Evolutionary conservation across 2,797 vertebrate species (phyloP).

Genomic region (Podargus strigoides): DNA sequence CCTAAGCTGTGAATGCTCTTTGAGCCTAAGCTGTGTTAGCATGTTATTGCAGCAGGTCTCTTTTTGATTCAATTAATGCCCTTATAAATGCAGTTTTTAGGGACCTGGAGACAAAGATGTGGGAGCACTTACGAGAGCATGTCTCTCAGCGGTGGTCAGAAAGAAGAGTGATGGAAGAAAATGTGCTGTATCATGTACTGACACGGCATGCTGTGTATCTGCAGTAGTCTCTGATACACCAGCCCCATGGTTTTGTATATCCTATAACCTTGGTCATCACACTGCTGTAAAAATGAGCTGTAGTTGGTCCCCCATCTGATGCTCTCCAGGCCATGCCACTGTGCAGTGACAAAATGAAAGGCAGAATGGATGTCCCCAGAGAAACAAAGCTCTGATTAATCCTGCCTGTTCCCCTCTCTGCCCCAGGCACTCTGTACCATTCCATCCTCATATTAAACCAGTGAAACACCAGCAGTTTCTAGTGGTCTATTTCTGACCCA

Average conservation of each 20-base stretch:
- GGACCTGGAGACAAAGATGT: neutral
- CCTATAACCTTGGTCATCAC: neutral
- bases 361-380: neutral
- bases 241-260: neutral
- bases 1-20: neutral
- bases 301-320: neutral
- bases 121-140: neutral
- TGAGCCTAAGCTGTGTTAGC: neutral
- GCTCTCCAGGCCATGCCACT: neutral
- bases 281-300: neutral
- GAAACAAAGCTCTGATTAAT: neutral
- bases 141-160: neutral
- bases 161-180: neutral
- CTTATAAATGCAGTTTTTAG: neutral
- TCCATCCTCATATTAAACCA: neutral
- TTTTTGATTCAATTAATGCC: neutral
- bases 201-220: accelerated
- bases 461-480: neutral
- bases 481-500: neutral
- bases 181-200: neutral
- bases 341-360: neutral
- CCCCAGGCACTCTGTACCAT: neutral
- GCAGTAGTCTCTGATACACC: neutral
- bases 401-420: neutral
- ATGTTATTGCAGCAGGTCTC: neutral